These are phyloP conservation scores for Eleginops maclovinus DNA, from an alignment of 2,113 vertebrate genomes.

Conservation along the genomic window DNA sequence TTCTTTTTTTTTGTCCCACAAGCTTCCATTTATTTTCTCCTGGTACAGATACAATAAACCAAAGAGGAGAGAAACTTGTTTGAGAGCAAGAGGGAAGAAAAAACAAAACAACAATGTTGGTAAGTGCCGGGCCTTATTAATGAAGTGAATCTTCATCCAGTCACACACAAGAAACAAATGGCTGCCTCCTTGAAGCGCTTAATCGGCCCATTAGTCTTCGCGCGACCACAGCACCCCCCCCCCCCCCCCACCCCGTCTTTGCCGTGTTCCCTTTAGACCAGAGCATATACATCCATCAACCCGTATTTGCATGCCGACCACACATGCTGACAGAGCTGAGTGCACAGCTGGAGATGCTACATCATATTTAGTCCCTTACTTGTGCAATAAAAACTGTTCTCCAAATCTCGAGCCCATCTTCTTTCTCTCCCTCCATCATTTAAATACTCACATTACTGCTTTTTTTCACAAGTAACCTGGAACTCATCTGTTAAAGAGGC, in stretches of 20 bases:
- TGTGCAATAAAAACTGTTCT: conserved; percentile 56
- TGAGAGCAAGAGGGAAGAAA: conserved; percentile 13
- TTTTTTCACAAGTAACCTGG: conserved; percentile 31
- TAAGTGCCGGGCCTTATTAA: conserved; percentile 79
- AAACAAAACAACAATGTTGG: conserved; percentile 55
- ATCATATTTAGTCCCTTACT: conserved; percentile 72
- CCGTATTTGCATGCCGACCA: conserved; percentile 71
- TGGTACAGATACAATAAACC: conserved; percentile 49
- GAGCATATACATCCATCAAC: conserved; percentile 74
- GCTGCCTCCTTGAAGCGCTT: conserved; percentile 76
- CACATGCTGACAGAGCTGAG: conserved; percentile 59
- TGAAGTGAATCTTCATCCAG: conserved; percentile 83
- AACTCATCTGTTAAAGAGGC: conserved; percentile 34
- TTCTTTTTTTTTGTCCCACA: conserved; percentile 25
- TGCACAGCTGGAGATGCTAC: conserved; percentile 70
- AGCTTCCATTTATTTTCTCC: conserved; percentile 29
- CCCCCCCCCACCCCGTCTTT: conserved; percentile 22
- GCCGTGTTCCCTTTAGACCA: conserved; percentile 57
- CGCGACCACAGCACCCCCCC: conserved; percentile 58
- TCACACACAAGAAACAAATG: conserved; percentile 83
- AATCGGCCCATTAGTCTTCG: conserved; percentile 83
- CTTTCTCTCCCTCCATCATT: conserved; percentile 31
- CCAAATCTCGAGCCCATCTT: conserved; percentile 1
- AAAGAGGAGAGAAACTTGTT: conserved; percentile 31
- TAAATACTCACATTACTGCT: conserved; percentile 20